phyloP scores from a whole-genome alignment of 2,113 vertebrate species.

The Oncorhynchus gorbuscha region DNA sequence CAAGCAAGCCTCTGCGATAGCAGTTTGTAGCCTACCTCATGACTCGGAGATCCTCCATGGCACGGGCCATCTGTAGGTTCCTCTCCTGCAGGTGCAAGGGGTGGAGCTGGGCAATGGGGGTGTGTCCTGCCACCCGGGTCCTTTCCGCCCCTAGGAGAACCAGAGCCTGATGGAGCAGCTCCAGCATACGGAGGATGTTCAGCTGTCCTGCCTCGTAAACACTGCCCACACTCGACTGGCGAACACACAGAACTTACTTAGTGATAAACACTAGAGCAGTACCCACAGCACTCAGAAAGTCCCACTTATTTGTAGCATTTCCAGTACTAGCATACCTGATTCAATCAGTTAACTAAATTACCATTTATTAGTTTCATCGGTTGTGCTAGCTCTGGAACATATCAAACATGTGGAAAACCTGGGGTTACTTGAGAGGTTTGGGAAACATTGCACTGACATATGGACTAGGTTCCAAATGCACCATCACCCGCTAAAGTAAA shows the following conservation, averaged over 20 bases:
- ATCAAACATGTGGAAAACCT: too few relatives aligned
- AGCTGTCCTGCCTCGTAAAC: conserved; percentile 81
- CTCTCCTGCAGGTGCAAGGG: conserved; percentile 60
- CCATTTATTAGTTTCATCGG: too few relatives aligned
- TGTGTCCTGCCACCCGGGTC: conserved; percentile 19
- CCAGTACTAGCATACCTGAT: too few relatives aligned
- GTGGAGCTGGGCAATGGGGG: conserved; percentile 45
- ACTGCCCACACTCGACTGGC: conserved; percentile 73
- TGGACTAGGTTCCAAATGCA: not conserved
- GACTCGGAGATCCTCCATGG: conserved; percentile 57
- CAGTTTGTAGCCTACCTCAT: conserved; percentile 67
- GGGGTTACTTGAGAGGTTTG: not conserved
- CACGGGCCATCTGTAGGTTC: conserved; percentile 45
- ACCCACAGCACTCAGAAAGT: too few relatives aligned
- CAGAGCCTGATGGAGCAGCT: conserved; percentile 81
- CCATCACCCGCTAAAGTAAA: not conserved
- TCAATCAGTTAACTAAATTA: too few relatives aligned
- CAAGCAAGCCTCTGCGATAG: not conserved
- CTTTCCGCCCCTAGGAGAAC: conserved; percentile 71
- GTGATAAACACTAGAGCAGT: not conserved
- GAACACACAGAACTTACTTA: conserved; percentile 5
- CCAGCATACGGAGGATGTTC: conserved; percentile 79
- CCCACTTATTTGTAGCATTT: too few relatives aligned
- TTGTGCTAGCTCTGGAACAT: too few relatives aligned
- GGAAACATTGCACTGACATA: not conserved